These are phyloP conservation scores for Geotrypetes seraphini DNA, from an alignment of 2,797 vertebrate species.

Conservation along the genomic window DNA sequence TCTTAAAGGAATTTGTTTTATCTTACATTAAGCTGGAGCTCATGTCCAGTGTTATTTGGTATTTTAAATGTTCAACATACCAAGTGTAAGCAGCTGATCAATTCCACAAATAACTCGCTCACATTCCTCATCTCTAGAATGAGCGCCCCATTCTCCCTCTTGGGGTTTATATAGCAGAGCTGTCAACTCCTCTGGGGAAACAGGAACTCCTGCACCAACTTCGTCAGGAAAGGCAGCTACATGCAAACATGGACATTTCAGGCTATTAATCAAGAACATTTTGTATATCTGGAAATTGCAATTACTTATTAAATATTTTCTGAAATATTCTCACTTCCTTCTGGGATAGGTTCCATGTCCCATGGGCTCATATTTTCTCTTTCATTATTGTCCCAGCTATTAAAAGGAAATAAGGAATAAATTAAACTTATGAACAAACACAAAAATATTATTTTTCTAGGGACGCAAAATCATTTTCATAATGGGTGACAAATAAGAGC, in stretches of 20 bases:
- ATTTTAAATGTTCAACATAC: too few relatives aligned
- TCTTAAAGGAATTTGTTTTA: too few relatives aligned
- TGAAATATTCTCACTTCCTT: slow-evolving; percentile 73
- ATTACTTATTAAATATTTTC: too few relatives aligned
- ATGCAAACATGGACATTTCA: slow-evolving; percentile 12
- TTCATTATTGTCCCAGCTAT: slow-evolving; percentile 95
- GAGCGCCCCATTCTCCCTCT: slow-evolving; percentile 90
- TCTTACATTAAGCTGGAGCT: too few relatives aligned
- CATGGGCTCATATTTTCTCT: slow-evolving; percentile 94
- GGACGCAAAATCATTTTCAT: too few relatives aligned
- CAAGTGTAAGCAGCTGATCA: slow-evolving; percentile 80
- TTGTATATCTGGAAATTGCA: too few relatives aligned
- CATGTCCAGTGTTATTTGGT: too few relatives aligned
- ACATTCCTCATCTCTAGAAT: slow-evolving; percentile 86
- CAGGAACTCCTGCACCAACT: slow-evolving; percentile 82
- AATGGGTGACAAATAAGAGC: too few relatives aligned
- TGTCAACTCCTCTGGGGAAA: slow-evolving; percentile 81
- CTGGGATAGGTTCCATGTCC: slow-evolving; percentile 94
- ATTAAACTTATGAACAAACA: slow-evolving; percentile 2
- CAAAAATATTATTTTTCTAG: slow-evolving; percentile 2
- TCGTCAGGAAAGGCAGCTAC: slow-evolving; percentile 82
- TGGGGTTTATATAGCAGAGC: slow-evolving; percentile 84
- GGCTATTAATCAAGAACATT: slow-evolving; percentile 16
- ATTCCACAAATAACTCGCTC: slow-evolving; percentile 82
- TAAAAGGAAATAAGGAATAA: slow-evolving; percentile 20